Evolutionary conservation across 1,140 invertebrate genomes (phyloP).

Genomic region (Elymnias hypermnestra): DNA sequence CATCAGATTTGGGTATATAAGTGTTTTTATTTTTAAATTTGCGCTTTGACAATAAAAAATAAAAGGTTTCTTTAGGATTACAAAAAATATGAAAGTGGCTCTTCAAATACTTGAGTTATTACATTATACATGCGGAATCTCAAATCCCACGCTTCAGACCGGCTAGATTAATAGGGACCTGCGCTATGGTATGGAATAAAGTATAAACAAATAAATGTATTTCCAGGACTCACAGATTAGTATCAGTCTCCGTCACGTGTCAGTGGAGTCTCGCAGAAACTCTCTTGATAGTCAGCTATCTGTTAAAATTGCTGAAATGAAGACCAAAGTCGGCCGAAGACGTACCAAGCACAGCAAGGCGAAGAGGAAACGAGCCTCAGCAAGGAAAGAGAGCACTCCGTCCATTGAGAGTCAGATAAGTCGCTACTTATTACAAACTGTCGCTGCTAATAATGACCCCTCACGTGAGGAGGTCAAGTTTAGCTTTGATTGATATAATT

Average conservation of each 20-base stretch:
- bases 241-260: conserved; percentile 85
- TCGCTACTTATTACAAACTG: conserved; percentile 74
- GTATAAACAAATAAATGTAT: no score
- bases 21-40: no score
- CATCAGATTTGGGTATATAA: no score
- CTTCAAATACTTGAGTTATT: no score
- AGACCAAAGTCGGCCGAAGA: conserved; percentile 80
- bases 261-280: conserved; percentile 88
- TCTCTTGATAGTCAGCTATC: conserved; percentile 91
- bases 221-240: conserved; percentile 87
- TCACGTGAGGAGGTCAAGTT: conserved; percentile 65
- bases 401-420: conserved; percentile 87
- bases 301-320: conserved; percentile 87
- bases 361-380: conserved; percentile 63
- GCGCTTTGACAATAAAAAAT: no score
- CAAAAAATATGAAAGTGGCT: no score
- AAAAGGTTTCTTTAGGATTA: no score
- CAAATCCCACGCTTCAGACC: no score
- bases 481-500: conserved; percentile 67
- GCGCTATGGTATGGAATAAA: no score
- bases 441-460: conserved; percentile 66
- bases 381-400: conserved; percentile 83
- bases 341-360: conserved; percentile 62
- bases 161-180: no score
- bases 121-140: no score